phyloP scores from a whole-genome alignment of 1,140 invertebrate genomes.

The Bombus sylvicola region DNA sequence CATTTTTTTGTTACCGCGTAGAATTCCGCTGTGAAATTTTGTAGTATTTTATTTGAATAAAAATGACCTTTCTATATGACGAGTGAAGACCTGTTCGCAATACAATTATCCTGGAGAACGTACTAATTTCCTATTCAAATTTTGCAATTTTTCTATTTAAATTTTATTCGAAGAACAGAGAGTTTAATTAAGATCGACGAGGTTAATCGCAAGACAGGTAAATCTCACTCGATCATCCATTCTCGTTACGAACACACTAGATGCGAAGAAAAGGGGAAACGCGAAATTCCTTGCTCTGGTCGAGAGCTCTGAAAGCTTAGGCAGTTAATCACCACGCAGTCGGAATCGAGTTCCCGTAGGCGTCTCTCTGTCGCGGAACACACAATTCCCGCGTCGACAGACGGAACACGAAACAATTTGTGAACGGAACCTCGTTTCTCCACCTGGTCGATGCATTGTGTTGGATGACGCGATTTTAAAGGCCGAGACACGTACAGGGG shows the following conservation, averaged over 20 bases:
- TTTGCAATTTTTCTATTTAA: too few species aligned
- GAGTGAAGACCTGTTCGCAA: too few species aligned
- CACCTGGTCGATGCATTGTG: not conserved
- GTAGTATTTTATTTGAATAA: too few species aligned
- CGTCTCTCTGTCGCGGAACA: slow-evolving; percentile 6
- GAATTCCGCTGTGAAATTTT: too few species aligned
- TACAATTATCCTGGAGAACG: too few species aligned
- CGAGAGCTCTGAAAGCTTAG: not conserved
- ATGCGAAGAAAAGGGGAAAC: not conserved
- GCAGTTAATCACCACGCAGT: slow-evolving; percentile 32
- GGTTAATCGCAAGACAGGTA: not conserved
- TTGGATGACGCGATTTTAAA: slow-evolving; percentile 10
- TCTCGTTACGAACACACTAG: not conserved
- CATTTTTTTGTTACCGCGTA: too few species aligned
- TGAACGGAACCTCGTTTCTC: slow-evolving; percentile 25
- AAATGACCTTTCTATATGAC: too few species aligned
- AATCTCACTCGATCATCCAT: not conserved
- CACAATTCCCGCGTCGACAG: slow-evolving; percentile 3
- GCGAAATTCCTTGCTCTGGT: slow-evolving; percentile 20
- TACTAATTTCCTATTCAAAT: too few species aligned
- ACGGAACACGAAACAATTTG: slow-evolving; percentile 35
- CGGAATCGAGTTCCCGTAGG: slow-evolving; percentile 30
- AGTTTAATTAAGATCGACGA: not conserved
- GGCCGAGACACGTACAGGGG: not conserved
- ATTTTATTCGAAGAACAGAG: not conserved